Base-by-base conservation (phyloP, 2,888 invertebrate genomes). In the Eupithecia subfuscata region DNA sequence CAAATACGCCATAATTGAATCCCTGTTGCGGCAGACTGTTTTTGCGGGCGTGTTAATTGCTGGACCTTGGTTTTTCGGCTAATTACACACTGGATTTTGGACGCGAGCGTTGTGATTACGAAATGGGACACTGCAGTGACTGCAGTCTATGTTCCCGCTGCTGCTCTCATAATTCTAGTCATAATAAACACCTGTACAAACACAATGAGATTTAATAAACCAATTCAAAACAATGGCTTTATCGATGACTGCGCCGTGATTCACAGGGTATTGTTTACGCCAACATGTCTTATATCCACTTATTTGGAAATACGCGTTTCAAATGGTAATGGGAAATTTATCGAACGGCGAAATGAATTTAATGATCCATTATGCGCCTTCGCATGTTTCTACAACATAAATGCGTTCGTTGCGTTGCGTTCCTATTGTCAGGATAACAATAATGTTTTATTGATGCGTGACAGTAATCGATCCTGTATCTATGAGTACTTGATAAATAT, bases 231-330 rank as follows among this genome's bases (percentile, higher is more conserved):
- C 85, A 84, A 82, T 85, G 87, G 86, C 85, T 87, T 88, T 90
- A 88, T 86, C 84, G 74, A 77, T 68, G 83, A 81, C 68, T 40
- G 68, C 69, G 64, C 43, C 76, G 60, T 92, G 91, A 92, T 86
- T 91, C 90, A 90, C 82, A 52, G 77, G 70, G 83, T 85, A 90
- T 91, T 92, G 90, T 91, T 90, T 88, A 86, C 85, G 83, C 82
- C 84, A 82, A 81, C 85, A 80, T 85, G 83, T 84, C 83, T 85
- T 82, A 82, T 82, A 45, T 43, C 34, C 84, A 87, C 88, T 85
- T 89, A 87, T 90, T 88, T 87, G 85, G 86, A 83, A 82, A 82
- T 83, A 84, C 80, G 84, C 82, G 80, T 83, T 84, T 77, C 74
- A 75, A 80, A 82, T 82, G 71, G 75, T 82, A 83, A 85, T 84